phyloP scores from a whole-genome alignment of 2,113 vertebrate genomes.

The Spea bombifrons region DNA sequence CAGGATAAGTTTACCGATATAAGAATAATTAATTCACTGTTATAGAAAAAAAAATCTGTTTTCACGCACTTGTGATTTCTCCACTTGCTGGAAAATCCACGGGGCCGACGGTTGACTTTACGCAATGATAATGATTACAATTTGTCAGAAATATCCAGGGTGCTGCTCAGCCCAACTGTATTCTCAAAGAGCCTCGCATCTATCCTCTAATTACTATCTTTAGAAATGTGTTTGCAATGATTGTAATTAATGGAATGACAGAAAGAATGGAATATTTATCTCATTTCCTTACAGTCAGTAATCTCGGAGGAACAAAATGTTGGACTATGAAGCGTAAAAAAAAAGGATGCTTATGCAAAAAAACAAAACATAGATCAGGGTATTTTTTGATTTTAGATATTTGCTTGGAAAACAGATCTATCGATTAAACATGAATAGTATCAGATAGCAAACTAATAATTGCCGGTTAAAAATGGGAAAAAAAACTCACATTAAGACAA shows the following conservation, averaged over 20 bases:
- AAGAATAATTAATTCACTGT: neutral
- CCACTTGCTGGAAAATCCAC: neutral
- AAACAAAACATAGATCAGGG: conserved; percentile 13
- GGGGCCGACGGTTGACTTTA: neutral
- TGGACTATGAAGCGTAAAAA: neutral
- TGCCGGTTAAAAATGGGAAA: too few species aligned
- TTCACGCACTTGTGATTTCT: neutral
- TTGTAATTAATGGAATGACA: conserved; percentile 7
- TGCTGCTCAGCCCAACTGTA: neutral
- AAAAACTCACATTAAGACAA: too few species aligned
- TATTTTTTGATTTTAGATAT: conserved; percentile 24
- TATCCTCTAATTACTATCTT: conserved; percentile 15
- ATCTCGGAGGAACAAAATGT: neutral
- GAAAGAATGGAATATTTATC: conserved; percentile 19
- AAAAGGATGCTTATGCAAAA: neutral
- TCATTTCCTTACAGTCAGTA: conserved; percentile 15
- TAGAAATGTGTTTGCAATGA: conserved; percentile 18
- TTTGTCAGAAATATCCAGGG: neutral
- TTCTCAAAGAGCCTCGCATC: neutral
- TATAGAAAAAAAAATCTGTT: neutral
- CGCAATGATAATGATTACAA: neutral
- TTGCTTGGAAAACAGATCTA: conserved; percentile 23
- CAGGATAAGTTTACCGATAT: conserved; percentile 11
- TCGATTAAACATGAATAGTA: too few species aligned
- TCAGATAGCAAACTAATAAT: too few species aligned